A percentile compares a stretch with the other conserved stretches of the same genome.
Conservation (phyloP, 2,797 vertebrate species). For the Microctenopoma stevenorrisi region DNA sequence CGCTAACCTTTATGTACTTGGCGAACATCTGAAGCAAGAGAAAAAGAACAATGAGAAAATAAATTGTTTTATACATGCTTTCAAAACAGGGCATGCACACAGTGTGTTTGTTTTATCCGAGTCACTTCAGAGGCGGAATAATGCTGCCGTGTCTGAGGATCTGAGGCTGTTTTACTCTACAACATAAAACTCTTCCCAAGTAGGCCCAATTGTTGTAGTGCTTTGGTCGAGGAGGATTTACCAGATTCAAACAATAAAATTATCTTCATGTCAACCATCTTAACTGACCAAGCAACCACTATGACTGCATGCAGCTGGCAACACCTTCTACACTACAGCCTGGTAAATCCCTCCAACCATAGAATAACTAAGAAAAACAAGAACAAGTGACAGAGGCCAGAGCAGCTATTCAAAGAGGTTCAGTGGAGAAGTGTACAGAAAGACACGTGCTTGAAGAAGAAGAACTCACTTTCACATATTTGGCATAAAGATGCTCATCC, state of each 20-base stretch:
- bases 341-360: background rate
- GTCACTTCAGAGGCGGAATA: slow-evolving; percentile 1
- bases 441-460: background rate
- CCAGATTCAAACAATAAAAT: background rate
- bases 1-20: slow-evolving; percentile 99
- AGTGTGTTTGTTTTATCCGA: slow-evolving; percentile 10
- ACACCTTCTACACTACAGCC: background rate
- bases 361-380: background rate
- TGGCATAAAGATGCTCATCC: slow-evolving; percentile 97
- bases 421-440: slow-evolving; percentile 8
- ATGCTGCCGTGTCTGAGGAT: background rate
- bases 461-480: slow-evolving; percentile 94
- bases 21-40: slow-evolving; percentile 97
- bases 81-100: slow-evolving; percentile 42
- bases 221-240: background rate
- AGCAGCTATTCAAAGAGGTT: slow-evolving; percentile 15
- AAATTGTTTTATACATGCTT: slow-evolving; percentile 57
- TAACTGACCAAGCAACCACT: background rate
- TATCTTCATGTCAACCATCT: background rate
- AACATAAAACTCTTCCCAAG: slow-evolving; percentile 9
- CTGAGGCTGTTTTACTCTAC: background rate
- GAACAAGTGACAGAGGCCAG: background rate
- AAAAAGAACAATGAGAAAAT: slow-evolving; percentile 63
- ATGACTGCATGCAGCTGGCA: background rate
- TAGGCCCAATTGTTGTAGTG: background rate